Evolutionary conservation across 2,888 invertebrate species (phyloP), one percentile per base, ranked within the genome.

Genomic region (Himalopsyche japonica): DNA sequence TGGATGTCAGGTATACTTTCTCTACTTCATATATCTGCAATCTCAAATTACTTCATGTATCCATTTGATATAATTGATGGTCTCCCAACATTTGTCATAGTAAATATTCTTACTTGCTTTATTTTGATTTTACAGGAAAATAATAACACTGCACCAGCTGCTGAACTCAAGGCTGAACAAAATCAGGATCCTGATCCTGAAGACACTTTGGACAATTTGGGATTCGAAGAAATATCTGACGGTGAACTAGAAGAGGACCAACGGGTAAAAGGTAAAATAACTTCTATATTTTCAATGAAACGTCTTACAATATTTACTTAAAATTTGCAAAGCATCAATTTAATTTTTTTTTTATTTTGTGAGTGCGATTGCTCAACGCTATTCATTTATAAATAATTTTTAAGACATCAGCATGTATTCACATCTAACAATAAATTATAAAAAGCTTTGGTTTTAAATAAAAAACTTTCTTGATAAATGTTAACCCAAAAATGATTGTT

Each of bases 181-280:
- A 87, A 91, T 86, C 90, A 90, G 43, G 92, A 93, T 81, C 93
- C 93, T 86, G 93, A 94, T 86, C 95, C 95, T 87, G 96, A 95
- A 85, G 95, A 96, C 87, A 95, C 95, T 88, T 94, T 94, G 88
- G 93, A 95, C 87, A 93, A 94, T 88, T 93, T 97, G 89, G 97
- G 97, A 89, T 97, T 97, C 90, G 97, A 97, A 90, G 97, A 97
- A 91, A 97, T 97, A 88, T 97, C 97, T 20, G 97, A 97, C 90
- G 97, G 97, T 81, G 97, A 97, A 90, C 91, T 97, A 48, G 97
- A 97, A 89, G 97, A 97, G 89, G 96, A 97, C 88, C 93, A 95
- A 18, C 94, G 93, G 88, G 92, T 93, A 87, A 94, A 92, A 90
- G 95, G 88, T 85, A 84, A 76, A 3, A 32, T 32, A 15, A 34